Base-by-base conservation (phyloP, 1,140 invertebrate genomes). In the Melanaphis sacchari region DNA sequence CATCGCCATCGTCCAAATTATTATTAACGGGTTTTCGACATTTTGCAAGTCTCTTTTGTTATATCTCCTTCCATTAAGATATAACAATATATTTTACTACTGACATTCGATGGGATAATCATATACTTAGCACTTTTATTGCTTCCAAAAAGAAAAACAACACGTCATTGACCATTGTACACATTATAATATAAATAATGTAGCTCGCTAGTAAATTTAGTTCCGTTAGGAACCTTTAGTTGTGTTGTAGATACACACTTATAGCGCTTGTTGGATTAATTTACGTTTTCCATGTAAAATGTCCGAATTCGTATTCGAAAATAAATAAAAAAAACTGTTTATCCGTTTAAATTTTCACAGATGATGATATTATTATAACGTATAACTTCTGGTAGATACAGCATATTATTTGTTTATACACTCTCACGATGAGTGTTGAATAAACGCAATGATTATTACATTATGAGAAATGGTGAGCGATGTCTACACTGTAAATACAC, bases 351-450 rank as follows among this genome's bases (percentile, higher is more conserved):
- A 40, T 40, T 82, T 81, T 81, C 76, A 40, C 8, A 40, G 22
- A 38, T 22, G n/a, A 36, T 38, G 76, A 38, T 81, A 81, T n/a
- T 38, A 38, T 81, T 38, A 31, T 66, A 31, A n/a, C 54, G 54
- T 66, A n/a, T n/a, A 31, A 59, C 54, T 24, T 1, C 46, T 49
- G 46, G 15, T 49, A 49, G 46, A 3, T 49, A 49, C 4, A 49
- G 2, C 2, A 15, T 49, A 49, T 49, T 18, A 7, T 7, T 54
- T 54, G 24, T 54, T 66, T 31, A 24, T 31, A 31, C 59, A 66
- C 59, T 66, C 59, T 66, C 82, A 85, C 82, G 82, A 85, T 40
- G 82, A 85, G 40, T 85, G 82, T 85, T 40, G 82, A 85, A 41
- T 66, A 66, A 85, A 4, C 40, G 11, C 22, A 40, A 85, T 43